A percentile compares a stretch with the other conserved stretches of the same genome.
Evolutionary conservation across 2,113 vertebrate genomes (phyloP).

Genomic region (Calyptommatus sinebrachiatus): DNA sequence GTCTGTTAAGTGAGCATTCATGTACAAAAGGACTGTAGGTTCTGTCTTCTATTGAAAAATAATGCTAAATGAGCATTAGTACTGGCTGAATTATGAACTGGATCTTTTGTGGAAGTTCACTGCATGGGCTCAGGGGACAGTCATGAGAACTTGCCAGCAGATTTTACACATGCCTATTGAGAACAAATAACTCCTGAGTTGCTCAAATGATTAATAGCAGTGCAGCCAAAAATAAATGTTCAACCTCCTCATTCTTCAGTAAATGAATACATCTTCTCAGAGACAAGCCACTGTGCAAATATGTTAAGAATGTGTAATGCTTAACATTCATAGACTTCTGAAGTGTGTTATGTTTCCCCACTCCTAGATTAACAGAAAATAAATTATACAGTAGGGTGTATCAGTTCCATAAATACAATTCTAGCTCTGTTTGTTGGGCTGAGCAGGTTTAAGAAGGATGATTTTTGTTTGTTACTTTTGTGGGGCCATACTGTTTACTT

Average conservation of each 20-base stretch:
- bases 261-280: constrained; percentile 30
- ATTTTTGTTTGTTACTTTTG: not conserved
- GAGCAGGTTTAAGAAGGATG: not conserved
- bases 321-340: constrained; percentile 12
- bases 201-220: constrained; percentile 10
- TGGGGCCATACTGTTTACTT: not conserved
- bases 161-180: constrained; percentile 13
- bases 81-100: not conserved
- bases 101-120: not conserved
- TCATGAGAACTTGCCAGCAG: not conserved
- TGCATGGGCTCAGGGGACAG: not conserved
- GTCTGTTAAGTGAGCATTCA: not conserved
- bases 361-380: not conserved
- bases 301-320: constrained; percentile 24
- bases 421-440: not conserved
- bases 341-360: not conserved
- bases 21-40: not conserved
- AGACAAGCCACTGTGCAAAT: not conserved
- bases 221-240: not conserved
- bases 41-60: not conserved
- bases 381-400: not conserved
- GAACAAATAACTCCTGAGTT: constrained; percentile 8
- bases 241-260: constrained; percentile 12
- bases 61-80: not conserved
- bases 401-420: not conserved